Conservation (phyloP, 2,113 vertebrate species). For the Junco hyemalis region DNA sequence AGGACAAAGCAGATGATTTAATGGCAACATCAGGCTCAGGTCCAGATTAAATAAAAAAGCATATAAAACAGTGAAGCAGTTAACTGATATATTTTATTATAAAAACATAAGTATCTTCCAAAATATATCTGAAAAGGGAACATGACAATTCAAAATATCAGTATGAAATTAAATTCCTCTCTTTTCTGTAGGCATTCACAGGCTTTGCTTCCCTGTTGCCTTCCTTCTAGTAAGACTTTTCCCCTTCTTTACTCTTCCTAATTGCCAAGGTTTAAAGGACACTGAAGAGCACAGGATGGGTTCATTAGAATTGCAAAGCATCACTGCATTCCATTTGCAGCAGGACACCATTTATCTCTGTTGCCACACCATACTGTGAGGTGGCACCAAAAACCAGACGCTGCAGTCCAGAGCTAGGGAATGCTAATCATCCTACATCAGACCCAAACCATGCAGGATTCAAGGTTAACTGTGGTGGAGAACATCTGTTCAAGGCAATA, state of each 20-base stretch:
- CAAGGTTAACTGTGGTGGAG: background rate
- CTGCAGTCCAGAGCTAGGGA: background rate
- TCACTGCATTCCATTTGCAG: background rate
- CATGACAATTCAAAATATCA: background rate
- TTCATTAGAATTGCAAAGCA: slow-evolving; percentile 58
- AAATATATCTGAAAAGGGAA: background rate
- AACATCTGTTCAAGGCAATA: background rate
- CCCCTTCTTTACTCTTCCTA: background rate
- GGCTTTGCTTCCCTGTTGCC: background rate
- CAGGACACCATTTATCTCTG: slow-evolving; percentile 29
- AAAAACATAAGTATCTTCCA: background rate
- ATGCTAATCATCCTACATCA: slow-evolving; percentile 13
- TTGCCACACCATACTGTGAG: slow-evolving; percentile 36
- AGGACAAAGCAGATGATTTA: slow-evolving; percentile 14
- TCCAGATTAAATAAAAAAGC: background rate
- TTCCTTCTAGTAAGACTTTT: background rate
- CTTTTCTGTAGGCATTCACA: background rate
- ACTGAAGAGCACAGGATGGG: slow-evolving; percentile 10
- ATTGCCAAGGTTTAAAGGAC: slow-evolving; percentile 41
- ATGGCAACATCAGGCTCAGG: background rate
- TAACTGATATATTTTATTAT: background rate
- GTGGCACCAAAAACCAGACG: background rate
- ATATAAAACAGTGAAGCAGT: background rate
- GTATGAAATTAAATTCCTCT: background rate
- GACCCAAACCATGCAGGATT: background rate